Evolutionary conservation across 2,888 invertebrate species (phyloP).

Genomic region (Tethea ocularis): DNA sequence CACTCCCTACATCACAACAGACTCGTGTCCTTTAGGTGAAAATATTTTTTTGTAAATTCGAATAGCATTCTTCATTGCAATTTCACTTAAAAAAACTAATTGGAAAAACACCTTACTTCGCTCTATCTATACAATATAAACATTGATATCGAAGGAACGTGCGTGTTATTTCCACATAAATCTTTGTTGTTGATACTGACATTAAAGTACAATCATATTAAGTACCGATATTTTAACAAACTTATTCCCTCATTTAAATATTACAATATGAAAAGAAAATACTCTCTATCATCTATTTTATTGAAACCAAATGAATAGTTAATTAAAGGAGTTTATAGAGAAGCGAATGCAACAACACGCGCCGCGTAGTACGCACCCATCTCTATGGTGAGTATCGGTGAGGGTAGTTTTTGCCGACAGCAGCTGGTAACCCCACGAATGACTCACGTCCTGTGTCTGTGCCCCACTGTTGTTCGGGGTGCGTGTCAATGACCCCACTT

Average conservation of each 20-base stretch:
- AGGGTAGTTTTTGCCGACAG: constrained; percentile 79
- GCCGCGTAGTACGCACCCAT: constrained; percentile 31
- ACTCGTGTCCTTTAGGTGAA: constrained; percentile 39
- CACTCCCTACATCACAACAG: constrained; percentile 76
- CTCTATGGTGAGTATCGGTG: constrained; percentile 34
- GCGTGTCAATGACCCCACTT: constrained; percentile 81
- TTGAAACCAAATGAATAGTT: constrained; percentile 26
- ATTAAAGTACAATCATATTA: background rate
- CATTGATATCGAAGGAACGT: background rate
- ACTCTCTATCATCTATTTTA: constrained; percentile 15
- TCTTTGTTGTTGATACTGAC: background rate
- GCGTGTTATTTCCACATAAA: background rate
- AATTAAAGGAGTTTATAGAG: constrained; percentile 28
- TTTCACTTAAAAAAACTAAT: background rate
- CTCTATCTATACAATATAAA: background rate
- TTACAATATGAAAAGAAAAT: background rate
- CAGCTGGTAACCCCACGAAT: constrained; percentile 81
- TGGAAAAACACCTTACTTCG: background rate
- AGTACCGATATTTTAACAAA: background rate
- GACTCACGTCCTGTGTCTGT: constrained; percentile 80
- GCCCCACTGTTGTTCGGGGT: constrained; percentile 77
- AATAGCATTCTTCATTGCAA: background rate
- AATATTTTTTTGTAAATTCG: background rate
- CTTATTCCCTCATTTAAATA: background rate
- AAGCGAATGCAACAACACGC: constrained; percentile 31